Evolutionary conservation across 2,888 invertebrate genomes (phyloP), one percentile per base, ranked within the genome.

Genomic region (Prostheceraeus crozeri): DNA sequence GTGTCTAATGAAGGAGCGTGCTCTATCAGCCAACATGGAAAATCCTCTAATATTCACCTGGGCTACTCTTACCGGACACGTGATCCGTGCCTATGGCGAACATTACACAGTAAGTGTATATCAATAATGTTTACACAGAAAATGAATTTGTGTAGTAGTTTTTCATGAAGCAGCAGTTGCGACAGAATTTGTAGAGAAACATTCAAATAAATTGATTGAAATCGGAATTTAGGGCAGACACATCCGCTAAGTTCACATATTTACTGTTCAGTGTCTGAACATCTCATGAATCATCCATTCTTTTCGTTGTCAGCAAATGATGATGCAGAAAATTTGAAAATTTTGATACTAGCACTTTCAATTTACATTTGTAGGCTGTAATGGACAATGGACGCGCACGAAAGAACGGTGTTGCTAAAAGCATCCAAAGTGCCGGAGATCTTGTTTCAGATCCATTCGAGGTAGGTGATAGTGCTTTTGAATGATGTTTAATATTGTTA

Each of bases 61-160:
- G 68, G 90, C 90, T 48, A 91, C 91, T 11, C 80, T 91, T 61
- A 90, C 90, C 4, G 88, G 88, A 0, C 89, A 89, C 76, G 88
- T 88, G 46, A 78, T 78, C 65, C 75, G 84, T 59, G 77, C 79
- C 16, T 72, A 74, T 67, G 80, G 80, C 30, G 71, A 70, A 31
- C 68, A 72, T 30, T 80, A 80, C 68, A 83, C 86, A 28, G 87
- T 87, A 70, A 70, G 73, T 68, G 40, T 30, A 11, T n/a, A n/a
- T n/a, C n/a, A n/a, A n/a, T n/a, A n/a, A n/a, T n/a, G n/a, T 2
- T 25, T 21, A 27, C 3, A 6, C 8, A 11, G 14, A 11, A 46
- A 27, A 21, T 35, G 14, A 6, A 11, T 10, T 30, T 16, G 30
- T 28, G 2, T 27, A 23, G 8, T 3, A 27, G 21, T 35, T 57